Evolutionary conservation across 2,797 vertebrate species (phyloP), one percentile per base, ranked within the genome.

Genomic region (Avahi laniger): DNA sequence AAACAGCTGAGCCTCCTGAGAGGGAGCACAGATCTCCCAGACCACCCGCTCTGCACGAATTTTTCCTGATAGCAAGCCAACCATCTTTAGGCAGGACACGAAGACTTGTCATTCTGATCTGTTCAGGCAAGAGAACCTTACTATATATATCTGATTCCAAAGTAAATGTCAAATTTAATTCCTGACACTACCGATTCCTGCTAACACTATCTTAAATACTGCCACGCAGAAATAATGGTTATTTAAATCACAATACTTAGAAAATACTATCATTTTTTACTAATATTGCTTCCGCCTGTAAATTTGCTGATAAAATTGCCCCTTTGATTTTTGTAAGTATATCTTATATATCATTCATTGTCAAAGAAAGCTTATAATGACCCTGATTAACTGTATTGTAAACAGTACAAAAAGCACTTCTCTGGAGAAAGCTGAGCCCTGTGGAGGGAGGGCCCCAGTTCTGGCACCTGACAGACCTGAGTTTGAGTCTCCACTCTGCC

Each of bases 131-230:
- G 30, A 15, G 12, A 94, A 63, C 46, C 15, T 20, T 75, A 33
- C 57, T 69, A 24, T 61, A 76, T 33, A 52, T 24, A 65, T 79
- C 61, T 69, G 33, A 5, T 82, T 89, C 63, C 79, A 67, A 94
- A 97, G 50, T 28, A 52, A 54, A 84, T 35, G 43, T 78, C 84
- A 87, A 54, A 93, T 94, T 75, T 50, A 84, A 92, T 82, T 78
- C 72, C 63, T 94, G 52, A 67, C 88, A 61, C 89, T 67, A 75
- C 89, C 61, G 38, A 46, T 73, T 95, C 54, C 12, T 88, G 30
- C 59, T 90, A 87, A 50, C 11, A 48, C 69, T 88, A 46, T 78
- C 33, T 78, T 92, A 92, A 86, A 89, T 59, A 83, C 28, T 72
- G 43, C 20, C 43, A 70, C n/a, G 46, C 0, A 28, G 5, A 28